Base-by-base conservation (phyloP, 1,140 invertebrate genomes). In the Sweltsa coloradensis region DNA sequence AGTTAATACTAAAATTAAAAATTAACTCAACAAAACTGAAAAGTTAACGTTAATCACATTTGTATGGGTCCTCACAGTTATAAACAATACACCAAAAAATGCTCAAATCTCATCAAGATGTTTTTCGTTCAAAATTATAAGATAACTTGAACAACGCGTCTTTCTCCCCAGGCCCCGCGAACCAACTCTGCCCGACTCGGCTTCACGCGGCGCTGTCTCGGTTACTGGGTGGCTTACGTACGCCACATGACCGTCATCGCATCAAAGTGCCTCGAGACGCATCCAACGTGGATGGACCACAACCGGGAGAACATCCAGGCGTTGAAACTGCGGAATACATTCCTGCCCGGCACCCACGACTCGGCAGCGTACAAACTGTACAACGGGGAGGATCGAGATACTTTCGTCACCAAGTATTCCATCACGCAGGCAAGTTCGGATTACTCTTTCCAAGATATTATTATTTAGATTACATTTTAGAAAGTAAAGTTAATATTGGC, bases 331-430 rank as follows among this genome's bases (percentile, higher is more conserved):
- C 56, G 63, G 7, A 65, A 76, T 41, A 51, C 79, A 2, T 75
- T 77, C 47, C 59, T 81, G 40, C 77, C 77, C 0, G 78, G 78
- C 7, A 75, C 74, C 3, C 78, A 81, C 51, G 74, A 81, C 51
- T 74, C 79, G 1, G 76, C 73, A 9, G 66, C 74, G 2, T 77
- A 74, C 53, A 59, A 62, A 3, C 55, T 63, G n/a, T 64, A 70
- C 51, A 57, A 65, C 26, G 56, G 63, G 22, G n/a, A n/a, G n/a
- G n/a, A n/a, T n/a, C 42, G 51, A 0, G 67, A 69, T 23, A 64
- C 57, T 39, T 25, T 71, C 2, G 57, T 73, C 0, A 64, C 66
- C 0, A 68, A 64, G 50, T 72, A 70, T 24, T 60, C 69, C 3
- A 62, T 75, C 1, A 70, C 68, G 5, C 44, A 49, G 31, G 51